A percentile compares a stretch with the other conserved stretches of the same genome.
These are phyloP conservation scores for Gymnothorax javanicus DNA, from an alignment of 2,797 vertebrate genomes.

Conservation along the genomic window DNA sequence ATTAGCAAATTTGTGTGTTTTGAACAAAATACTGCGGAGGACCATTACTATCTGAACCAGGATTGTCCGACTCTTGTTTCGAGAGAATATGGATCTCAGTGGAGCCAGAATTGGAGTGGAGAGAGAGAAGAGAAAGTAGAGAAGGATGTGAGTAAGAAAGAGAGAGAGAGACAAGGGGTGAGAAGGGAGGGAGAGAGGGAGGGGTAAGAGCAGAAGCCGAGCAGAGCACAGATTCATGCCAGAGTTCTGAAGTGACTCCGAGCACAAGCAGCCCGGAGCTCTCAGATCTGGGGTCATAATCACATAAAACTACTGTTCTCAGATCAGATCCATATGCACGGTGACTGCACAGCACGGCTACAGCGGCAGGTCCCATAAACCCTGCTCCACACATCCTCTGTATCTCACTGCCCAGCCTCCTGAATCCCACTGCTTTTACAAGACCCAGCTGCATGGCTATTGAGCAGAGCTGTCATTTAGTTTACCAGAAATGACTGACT, in stretches of 20 bases:
- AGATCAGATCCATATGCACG: slow-evolving; percentile 78
- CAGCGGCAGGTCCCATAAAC: slow-evolving; percentile 64
- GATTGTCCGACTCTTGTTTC: no score
- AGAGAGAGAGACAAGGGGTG: neutral
- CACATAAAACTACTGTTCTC: slow-evolving; percentile 75
- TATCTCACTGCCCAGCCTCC: slow-evolving; percentile 67
- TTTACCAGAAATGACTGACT: slow-evolving; percentile 68
- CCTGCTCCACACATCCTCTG: slow-evolving; percentile 65
- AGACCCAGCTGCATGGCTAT: slow-evolving; percentile 70
- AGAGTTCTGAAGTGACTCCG: slow-evolving; percentile 7
- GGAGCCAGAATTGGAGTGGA: neutral
- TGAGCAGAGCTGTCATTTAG: slow-evolving; percentile 69
- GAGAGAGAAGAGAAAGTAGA: neutral
- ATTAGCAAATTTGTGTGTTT: no score
- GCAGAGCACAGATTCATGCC: slow-evolving; percentile 20
- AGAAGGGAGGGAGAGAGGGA: neutral
- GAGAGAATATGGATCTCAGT: neutral
- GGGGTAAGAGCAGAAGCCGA: slow-evolving; percentile 15
- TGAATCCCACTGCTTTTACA: slow-evolving; percentile 67
- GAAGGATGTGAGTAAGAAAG: slow-evolving; percentile 23
- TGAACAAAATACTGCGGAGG: no score
- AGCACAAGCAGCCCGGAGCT: neutral
- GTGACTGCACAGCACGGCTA: slow-evolving; percentile 46
- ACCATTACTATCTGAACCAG: no score
- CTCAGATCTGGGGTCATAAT: slow-evolving; percentile 47